Percentiles rank a stretch among this genome's conserved stretches.
phyloP scores from a whole-genome alignment of 2,888 invertebrate species.

The Pandemis heparana region DNA sequence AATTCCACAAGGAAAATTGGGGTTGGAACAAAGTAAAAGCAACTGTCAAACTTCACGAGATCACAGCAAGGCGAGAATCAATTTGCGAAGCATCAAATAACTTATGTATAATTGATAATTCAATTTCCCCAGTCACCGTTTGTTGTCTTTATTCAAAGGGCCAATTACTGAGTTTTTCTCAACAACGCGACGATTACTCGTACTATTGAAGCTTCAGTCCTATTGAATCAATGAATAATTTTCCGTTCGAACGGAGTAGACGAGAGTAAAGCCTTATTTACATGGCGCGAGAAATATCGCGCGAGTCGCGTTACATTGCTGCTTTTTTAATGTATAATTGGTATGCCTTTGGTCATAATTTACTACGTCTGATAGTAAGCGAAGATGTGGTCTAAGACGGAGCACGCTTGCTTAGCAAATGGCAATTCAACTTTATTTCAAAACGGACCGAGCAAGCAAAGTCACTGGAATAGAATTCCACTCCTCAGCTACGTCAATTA shows the following conservation, averaged over 20 bases:
- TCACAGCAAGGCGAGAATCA: slow-evolving; percentile 17
- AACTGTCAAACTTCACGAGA: slow-evolving; percentile 29
- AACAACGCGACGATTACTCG: slow-evolving; percentile 49
- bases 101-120: slow-evolving; percentile 51
- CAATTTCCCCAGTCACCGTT: slow-evolving; percentile 53
- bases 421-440: too few relatives aligned
- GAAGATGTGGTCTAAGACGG: too few relatives aligned
- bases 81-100: slow-evolving; percentile 27
- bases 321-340: not conserved
- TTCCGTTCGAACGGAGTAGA: slow-evolving; percentile 61
- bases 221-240: slow-evolving; percentile 75
- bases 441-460: too few relatives aligned
- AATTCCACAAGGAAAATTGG: slow-evolving; percentile 8
- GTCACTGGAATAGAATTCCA: too few relatives aligned
- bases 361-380: too few relatives aligned
- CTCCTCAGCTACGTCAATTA: too few relatives aligned
- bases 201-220: slow-evolving; percentile 51
- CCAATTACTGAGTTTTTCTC: slow-evolving; percentile 71
- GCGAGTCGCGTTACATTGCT: not conserved
- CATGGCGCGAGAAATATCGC: not conserved
- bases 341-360: not conserved
- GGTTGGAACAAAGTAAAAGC: slow-evolving; percentile 22
- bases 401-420: too few relatives aligned
- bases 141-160: slow-evolving; percentile 61
- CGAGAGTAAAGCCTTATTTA: slow-evolving; percentile 40